Evolutionary conservation across 2,888 invertebrate species (phyloP).

Genomic region (Mimachlamys varia): DNA sequence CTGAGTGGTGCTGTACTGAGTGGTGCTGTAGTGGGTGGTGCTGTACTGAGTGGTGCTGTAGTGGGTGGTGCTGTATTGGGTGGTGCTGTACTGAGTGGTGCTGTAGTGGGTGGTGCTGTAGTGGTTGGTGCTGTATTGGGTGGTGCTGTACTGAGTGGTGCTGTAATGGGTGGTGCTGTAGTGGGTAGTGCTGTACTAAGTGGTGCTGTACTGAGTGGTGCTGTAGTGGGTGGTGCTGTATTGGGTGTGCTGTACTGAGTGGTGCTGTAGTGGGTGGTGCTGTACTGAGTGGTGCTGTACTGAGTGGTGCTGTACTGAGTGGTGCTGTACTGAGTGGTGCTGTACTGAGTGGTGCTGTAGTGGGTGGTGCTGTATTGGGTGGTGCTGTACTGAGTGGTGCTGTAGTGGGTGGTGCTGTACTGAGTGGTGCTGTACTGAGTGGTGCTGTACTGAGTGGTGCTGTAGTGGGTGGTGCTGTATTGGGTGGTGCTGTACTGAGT

Average conservation of each 20-base stretch:
- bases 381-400: conserved; percentile 4
- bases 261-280: not conserved
- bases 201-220: conserved; percentile 1
- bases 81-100: conserved; percentile 1
- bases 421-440: not conserved
- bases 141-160: conserved; percentile 1
- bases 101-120: not conserved
- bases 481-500: no score
- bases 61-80: no score
- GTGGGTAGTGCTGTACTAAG: no score
- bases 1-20: not conserved
- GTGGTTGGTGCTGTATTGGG: no score
- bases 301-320: not conserved
- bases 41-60: not conserved
- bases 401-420: not conserved
- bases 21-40: not conserved
- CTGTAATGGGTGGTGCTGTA: not conserved
- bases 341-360: not conserved
- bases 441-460: conserved; percentile 4
- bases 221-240: no score
- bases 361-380: no score
- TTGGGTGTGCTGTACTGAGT: no score
- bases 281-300: not conserved
- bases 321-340: not conserved
- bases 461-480: no score